A percentile compares a stretch with the other conserved stretches of the same genome.
These are phyloP conservation scores for Ladona fulva DNA, from an alignment of 1,140 invertebrate genomes.

Conservation along the genomic window DNA sequence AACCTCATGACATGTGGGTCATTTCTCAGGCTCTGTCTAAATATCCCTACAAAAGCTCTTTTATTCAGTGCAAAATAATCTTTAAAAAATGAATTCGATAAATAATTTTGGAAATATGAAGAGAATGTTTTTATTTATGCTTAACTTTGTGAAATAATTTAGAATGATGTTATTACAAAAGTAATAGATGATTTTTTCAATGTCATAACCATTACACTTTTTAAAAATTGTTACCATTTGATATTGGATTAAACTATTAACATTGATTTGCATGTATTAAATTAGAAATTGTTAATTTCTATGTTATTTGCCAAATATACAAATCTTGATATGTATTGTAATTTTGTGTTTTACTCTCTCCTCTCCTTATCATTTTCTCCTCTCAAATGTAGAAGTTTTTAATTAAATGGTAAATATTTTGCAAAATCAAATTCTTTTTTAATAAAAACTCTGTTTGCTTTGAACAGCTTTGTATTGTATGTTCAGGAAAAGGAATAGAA, in stretches of 20 bases:
- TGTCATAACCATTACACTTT: background rate
- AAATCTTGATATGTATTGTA: background rate
- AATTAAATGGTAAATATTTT: too few species aligned
- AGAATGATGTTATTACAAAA: too few species aligned
- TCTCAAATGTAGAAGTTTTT: too few species aligned
- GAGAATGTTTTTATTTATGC: too few species aligned
- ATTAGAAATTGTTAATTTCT: slow-evolving; percentile 2
- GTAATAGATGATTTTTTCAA: background rate
- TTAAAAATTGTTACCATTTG: slow-evolving; percentile 3
- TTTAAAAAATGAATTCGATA: too few species aligned
- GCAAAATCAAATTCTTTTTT: too few species aligned
- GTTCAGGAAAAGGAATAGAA: too few species aligned
- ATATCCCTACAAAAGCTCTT: background rate
- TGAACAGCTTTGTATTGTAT: too few species aligned
- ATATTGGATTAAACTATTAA: background rate
- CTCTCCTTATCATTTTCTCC: too few species aligned
- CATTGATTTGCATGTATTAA: background rate
- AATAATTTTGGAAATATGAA: too few species aligned
- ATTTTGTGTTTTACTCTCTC: background rate
- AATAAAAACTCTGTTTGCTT: too few species aligned
- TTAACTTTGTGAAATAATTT: too few species aligned
- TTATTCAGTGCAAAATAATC: background rate
- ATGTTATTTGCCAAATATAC: background rate
- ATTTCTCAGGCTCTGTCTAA: background rate
- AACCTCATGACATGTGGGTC: background rate